Evolutionary conservation across 2,113 vertebrate species (phyloP).

Genomic region (Pomatostomus ruficeps): DNA sequence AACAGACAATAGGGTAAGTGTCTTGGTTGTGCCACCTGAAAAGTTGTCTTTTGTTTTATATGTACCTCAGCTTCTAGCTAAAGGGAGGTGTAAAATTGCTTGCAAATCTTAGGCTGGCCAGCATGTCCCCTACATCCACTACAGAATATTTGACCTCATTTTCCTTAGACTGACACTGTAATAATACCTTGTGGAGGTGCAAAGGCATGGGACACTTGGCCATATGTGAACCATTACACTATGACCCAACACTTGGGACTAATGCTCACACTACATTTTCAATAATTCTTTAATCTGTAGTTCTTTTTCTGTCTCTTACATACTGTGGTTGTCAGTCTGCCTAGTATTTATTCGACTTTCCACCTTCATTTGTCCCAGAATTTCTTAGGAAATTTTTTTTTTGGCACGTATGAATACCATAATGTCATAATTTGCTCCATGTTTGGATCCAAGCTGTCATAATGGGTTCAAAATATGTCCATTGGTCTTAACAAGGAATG

Average conservation of each 20-base stretch:
- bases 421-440: neutral
- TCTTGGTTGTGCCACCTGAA: neutral
- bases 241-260: neutral
- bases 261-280: neutral
- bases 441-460: neutral
- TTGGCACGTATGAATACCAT: neutral
- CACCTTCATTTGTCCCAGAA: neutral
- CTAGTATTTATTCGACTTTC: neutral
- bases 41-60: neutral
- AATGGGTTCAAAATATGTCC: neutral
- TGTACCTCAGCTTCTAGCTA: neutral
- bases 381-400: neutral
- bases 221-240: neutral
- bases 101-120: neutral
- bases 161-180: neutral
- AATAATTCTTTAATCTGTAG: neutral
- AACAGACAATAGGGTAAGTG: neutral
- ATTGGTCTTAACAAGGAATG: neutral
- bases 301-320: neutral
- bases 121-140: neutral
- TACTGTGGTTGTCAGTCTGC: neutral
- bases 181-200: neutral
- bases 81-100: neutral
- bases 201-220: neutral
- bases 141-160: neutral